These are phyloP conservation scores for Paraescarpia echinospica DNA, from an alignment of 1,140 invertebrate species.

Conservation along the genomic window DNA sequence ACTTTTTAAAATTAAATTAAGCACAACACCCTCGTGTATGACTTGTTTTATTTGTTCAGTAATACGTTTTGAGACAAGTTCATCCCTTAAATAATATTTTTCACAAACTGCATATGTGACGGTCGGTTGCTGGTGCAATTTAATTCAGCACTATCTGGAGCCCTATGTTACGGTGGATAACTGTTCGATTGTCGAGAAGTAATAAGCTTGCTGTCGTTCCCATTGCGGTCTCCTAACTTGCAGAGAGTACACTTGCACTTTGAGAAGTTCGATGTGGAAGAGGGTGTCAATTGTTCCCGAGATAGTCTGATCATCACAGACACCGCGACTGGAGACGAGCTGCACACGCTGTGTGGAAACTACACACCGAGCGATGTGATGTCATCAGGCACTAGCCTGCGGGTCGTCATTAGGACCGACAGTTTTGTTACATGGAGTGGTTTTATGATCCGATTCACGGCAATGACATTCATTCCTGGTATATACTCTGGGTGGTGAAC, in stretches of 20 bases:
- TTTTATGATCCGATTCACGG: neutral
- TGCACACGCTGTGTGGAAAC: neutral
- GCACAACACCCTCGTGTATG: too few relatives aligned
- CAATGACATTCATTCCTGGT: neutral
- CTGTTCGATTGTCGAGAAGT: neutral
- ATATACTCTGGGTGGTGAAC: neutral
- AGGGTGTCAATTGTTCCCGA: neutral
- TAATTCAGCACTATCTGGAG: neutral
- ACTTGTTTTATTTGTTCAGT: too few relatives aligned
- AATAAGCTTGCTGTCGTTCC: neutral
- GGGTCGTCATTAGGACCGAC: neutral
- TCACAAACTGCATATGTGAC: neutral
- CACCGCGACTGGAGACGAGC: neutral
- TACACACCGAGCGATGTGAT: neutral
- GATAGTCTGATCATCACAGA: neutral
- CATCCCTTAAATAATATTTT: neutral
- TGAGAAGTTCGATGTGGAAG: neutral
- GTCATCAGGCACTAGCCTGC: neutral
- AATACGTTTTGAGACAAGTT: neutral
- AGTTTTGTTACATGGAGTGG: neutral
- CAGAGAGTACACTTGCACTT: neutral
- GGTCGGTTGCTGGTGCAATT: neutral
- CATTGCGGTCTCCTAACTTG: neutral
- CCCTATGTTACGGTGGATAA: neutral
- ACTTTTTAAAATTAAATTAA: too few relatives aligned